phyloP scores from a whole-genome alignment of 2,113 vertebrate species.

The Poecile atricapillus region DNA sequence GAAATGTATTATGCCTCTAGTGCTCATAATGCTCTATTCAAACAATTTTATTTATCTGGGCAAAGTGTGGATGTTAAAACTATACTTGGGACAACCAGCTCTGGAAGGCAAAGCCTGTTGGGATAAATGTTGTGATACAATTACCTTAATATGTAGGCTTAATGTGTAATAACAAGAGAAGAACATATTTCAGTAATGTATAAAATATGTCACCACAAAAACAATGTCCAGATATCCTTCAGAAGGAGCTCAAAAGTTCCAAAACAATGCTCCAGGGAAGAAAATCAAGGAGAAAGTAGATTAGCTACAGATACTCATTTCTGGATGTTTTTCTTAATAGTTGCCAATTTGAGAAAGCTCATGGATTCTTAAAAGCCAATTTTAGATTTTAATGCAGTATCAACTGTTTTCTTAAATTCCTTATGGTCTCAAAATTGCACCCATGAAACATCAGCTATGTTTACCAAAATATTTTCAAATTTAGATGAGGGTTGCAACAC shows the following conservation, averaged over 20 bases:
- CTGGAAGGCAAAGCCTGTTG: background rate
- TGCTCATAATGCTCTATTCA: background rate
- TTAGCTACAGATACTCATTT: background rate
- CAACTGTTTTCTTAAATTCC: conserved; percentile 51
- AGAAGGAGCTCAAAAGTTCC: background rate
- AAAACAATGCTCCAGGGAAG: background rate
- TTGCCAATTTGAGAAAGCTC: background rate
- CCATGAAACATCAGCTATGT: conserved; percentile 46
- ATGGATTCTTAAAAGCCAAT: background rate
- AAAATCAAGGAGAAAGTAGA: background rate
- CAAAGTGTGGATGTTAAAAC: background rate
- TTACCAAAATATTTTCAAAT: conserved; percentile 62
- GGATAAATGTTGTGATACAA: background rate
- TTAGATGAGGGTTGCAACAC: conserved; percentile 32
- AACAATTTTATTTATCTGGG: background rate
- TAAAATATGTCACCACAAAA: background rate
- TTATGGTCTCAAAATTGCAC: conserved; percentile 37
- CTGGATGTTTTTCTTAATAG: background rate
- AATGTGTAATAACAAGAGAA: background rate
- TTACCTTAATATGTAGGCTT: background rate
- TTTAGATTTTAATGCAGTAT: conserved; percentile 27
- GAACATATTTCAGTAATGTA: background rate
- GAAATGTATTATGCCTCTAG: background rate
- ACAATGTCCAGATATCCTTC: background rate
- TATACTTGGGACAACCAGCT: background rate